These are phyloP conservation scores for Sylvietta virens DNA, from an alignment of 2,113 vertebrate genomes.

Conservation along the genomic window DNA sequence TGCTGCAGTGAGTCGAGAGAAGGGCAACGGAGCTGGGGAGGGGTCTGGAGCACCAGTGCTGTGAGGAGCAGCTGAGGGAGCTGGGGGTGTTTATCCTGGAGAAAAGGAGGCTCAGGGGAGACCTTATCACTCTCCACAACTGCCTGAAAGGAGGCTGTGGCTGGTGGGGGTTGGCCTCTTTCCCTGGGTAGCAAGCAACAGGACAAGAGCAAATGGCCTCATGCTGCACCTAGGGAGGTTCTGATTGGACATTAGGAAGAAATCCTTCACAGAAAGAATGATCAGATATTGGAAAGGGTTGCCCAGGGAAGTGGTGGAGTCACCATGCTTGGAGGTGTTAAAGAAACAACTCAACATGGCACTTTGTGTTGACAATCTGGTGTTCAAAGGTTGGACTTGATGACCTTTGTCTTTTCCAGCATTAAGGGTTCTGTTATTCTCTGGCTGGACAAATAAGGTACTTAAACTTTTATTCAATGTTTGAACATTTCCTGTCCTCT, in stretches of 20 bases:
- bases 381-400: background rate
- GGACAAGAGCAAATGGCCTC: background rate
- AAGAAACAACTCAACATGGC: background rate
- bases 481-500: background rate
- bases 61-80: background rate
- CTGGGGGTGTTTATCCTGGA: background rate
- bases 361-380: background rate
- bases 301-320: background rate
- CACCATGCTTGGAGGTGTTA: background rate
- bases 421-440: background rate
- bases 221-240: background rate
- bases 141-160: fast-evolving
- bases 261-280: background rate
- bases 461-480: background rate
- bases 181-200: background rate
- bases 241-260: background rate
- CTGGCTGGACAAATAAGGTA: background rate
- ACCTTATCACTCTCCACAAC: background rate
- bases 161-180: fast-evolving
- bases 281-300: background rate
- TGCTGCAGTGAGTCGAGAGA: background rate
- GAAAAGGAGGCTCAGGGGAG: fast-evolving
- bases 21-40: background rate
- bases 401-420: background rate
- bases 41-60: background rate